Evolutionary conservation across 2,888 invertebrate species (phyloP), one percentile per base, ranked within the genome.

Genomic region (Drosophila putrida): DNA sequence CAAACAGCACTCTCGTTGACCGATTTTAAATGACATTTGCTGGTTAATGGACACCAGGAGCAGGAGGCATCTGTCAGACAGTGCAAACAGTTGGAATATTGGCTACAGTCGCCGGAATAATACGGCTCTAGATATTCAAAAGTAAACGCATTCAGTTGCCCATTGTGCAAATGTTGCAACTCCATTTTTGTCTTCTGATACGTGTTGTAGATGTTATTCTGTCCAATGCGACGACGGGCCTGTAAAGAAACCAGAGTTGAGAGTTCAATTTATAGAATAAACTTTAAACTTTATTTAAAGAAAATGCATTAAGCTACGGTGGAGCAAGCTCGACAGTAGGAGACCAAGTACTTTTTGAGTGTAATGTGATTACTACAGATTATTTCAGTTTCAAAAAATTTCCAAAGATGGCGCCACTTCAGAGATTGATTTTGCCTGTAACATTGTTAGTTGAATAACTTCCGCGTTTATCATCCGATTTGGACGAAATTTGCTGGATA

Each of bases 91-190:
- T 97, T 98, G 75, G 94, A 95, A 91, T 97, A 96, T 57, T 94
- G 94, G 0, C 93, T 92, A 90, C 98, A 98, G 31, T 95, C 94
- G 0, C 96, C 97, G 64, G 96, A 95, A 59, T 96, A 96, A 92
- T 95, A 98, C 0, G 98, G 98, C 91, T 98, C 98, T 71, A 98
- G 93, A 91, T 96, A 97, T 90, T 97, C 97, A 88, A 97, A 96
- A 0, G 97, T 97, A 84, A 97, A 97, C 0, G 96, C 96, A 93
- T 96, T 96, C 0, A 96, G 94, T 87, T 94, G 95, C 75, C 96
- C 96, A 59, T 94, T 94, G 49, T 95, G 95, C 77, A 95, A 95
- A 85, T 97, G 96, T 62, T 95, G 95, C 67, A 97, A 93, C 90
- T 96, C 96, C 96, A 97, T 97, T 93, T 96, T 96, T 35, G 96